Evolutionary conservation across 2,797 vertebrate genomes (phyloP).

Genomic region (Gallinago stenura): DNA sequence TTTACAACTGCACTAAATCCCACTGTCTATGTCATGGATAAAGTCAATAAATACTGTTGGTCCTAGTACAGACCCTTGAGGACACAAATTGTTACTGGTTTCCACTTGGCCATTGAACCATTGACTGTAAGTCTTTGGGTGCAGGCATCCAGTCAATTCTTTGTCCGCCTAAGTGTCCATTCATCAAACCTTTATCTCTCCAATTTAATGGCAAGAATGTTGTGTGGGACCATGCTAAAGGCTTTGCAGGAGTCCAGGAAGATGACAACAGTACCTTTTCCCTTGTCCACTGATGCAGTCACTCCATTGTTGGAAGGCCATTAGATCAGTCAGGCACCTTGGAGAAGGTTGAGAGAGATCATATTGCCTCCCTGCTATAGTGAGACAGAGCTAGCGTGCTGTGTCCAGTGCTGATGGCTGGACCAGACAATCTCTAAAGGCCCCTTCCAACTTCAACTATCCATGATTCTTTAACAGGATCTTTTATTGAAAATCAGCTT

Average conservation of each 20-base stretch:
- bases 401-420: background rate
- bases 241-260: background rate
- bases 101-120: background rate
- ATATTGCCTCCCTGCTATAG: background rate
- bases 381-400: background rate
- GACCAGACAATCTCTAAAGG: background rate
- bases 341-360: background rate
- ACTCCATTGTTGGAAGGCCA: rapidly evolving
- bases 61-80: rapidly evolving
- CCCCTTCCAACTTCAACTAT: background rate
- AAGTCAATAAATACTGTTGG: background rate
- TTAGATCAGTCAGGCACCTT: background rate
- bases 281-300: background rate
- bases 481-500: background rate
- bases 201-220: background rate
- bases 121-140: background rate
- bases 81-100: rapidly evolving
- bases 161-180: background rate
- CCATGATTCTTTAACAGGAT: background rate
- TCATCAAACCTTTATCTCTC: background rate
- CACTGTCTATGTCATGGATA: rapidly evolving
- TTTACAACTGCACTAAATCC: background rate
- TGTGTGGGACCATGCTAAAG: background rate
- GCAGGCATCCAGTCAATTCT: background rate
- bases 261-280: background rate